Conservation (phyloP, 2,888 invertebrate genomes). For the Pseudococcus viburni region DNA sequence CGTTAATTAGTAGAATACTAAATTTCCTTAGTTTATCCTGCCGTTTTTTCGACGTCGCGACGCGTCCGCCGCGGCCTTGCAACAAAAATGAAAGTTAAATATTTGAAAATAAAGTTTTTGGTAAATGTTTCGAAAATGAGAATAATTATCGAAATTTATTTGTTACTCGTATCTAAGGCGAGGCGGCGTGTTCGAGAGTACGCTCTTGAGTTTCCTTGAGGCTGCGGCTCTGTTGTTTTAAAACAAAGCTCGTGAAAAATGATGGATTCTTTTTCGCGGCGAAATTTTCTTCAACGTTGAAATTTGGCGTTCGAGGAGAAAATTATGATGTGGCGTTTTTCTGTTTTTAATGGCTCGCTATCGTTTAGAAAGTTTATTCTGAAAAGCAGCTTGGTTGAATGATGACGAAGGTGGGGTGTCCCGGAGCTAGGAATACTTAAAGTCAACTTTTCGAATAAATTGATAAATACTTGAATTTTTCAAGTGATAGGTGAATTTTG, state of each 20-base stretch:
- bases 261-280: not conserved
- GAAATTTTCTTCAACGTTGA: not conserved
- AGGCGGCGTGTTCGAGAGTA: not conserved
- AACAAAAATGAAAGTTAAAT: slow-evolving; percentile 33
- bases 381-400: too few relatives aligned
- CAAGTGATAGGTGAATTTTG: too few relatives aligned
- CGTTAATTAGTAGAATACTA: slow-evolving; percentile 24
- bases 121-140: slow-evolving; percentile 4
- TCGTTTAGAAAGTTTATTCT: not conserved
- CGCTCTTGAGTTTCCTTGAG: not conserved
- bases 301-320: not conserved
- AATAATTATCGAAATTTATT: slow-evolving; percentile 13
- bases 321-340: not conserved
- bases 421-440: too few relatives aligned
- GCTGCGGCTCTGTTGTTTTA: not conserved
- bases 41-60: too few relatives aligned
- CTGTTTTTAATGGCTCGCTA: not conserved
- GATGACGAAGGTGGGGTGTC: too few relatives aligned
- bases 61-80: not conserved
- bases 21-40: not conserved
- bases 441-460: too few relatives aligned
- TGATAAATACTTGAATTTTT: too few relatives aligned
- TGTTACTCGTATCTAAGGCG: not conserved
- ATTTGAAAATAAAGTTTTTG: slow-evolving; percentile 4
- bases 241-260: not conserved